Evolutionary conservation across 2,113 vertebrate species (phyloP).

Genomic region (Sardina pilchardus): DNA sequence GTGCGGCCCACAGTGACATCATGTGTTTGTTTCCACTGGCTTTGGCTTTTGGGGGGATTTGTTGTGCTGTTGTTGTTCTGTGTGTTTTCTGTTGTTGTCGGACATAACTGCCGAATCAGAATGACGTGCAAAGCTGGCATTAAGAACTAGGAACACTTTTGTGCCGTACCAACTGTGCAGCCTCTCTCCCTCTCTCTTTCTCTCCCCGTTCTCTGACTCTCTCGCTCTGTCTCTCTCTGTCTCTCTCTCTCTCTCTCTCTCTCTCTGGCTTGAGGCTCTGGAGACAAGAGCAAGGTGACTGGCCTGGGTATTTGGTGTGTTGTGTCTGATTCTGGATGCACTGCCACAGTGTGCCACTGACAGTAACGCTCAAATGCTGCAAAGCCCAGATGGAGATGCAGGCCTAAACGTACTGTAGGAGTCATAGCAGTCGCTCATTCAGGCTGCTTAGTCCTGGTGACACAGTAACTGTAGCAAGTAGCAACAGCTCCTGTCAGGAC

Average conservation of each 20-base stretch:
- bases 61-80: background rate
- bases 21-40: conserved; percentile 10
- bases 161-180: background rate
- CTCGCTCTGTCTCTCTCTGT: background rate
- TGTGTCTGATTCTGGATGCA: background rate
- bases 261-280: background rate
- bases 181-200: background rate
- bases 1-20: background rate
- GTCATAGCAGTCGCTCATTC: background rate
- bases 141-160: background rate
- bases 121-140: background rate
- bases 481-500: background rate
- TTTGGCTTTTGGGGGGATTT: background rate
- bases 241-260: background rate
- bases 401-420: background rate
- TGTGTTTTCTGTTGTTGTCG: background rate
- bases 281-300: background rate
- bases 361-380: background rate
- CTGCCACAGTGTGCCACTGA: background rate
- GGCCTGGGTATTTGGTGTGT: background rate
- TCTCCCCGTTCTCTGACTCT: background rate
- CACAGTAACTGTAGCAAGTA: background rate
- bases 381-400: background rate
- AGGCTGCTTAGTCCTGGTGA: background rate
- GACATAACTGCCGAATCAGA: background rate